Evolutionary conservation across 2,888 invertebrate genomes (phyloP), one percentile per base, ranked within the genome.

Genomic region (Ecdyonurus torrentis): DNA sequence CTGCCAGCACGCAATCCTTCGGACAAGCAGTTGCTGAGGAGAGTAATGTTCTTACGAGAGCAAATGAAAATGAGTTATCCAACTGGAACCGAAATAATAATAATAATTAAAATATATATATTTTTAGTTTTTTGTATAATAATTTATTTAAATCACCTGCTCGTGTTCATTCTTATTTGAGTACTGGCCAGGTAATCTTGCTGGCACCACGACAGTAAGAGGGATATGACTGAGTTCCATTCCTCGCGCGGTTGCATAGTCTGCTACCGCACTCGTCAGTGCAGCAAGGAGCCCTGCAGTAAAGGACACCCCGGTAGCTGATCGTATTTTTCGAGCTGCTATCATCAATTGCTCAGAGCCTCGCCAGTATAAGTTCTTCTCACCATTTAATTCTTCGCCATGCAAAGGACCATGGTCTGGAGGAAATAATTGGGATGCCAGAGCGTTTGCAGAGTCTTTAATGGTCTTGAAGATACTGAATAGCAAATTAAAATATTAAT

Each of bases 261-360:
- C 74, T 65, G 75, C 72, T 63, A 80, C 70, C 63, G 78, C 77
- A 37, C 72, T 72, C 1, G 79, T 78, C n/a, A 81, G 67, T 22
- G 78, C 77, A 23, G 77, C 73, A 1, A 77, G 70, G 59, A 81
- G 66, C 60, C 81, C 71, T 66, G 80, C 80, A 0, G 76, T 74
- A 67, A 80, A 79, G 63, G 55, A 20, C 19, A n/a, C 55, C 19
- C 55, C 55, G 7, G 55, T 55, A 7, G 55, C 55, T 7, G 55
- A 5, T n/a, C 22, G 55, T 7, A 55, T 20, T 55, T 7, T 5
- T 20, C 22, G n/a, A n/a, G 55, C 55, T 5, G 55, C 55, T 7
- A 10, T n/a, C 55, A 55, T 7, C 24, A 60, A 25, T 25, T 2
- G 25, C 23, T 2, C 10, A 15, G 23, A 55, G 22, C 55, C 22